Evolutionary conservation across 2,113 vertebrate genomes (phyloP), one percentile per base, ranked within the genome.

Genomic region (Rhinoptilus africanus): DNA sequence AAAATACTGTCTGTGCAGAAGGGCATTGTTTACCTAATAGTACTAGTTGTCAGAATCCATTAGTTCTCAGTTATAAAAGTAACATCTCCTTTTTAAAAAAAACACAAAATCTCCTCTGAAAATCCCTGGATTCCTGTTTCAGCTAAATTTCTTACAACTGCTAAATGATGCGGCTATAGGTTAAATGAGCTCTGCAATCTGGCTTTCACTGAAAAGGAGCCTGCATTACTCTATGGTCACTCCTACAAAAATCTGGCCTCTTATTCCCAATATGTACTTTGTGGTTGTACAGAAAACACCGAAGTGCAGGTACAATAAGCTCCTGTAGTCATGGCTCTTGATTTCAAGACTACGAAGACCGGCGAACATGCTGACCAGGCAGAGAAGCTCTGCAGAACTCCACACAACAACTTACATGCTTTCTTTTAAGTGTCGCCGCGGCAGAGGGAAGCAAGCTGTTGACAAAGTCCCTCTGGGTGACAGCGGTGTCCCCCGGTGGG

Each of bases 291-390:
- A 24, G 48, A 68, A 48, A 15, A 16, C 8, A 11, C 0, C 3
- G 35, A 28, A 28, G 26, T 2, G 21, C 4, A 2, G 1, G 27
- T 7, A 24, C 7, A 26, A 64, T 43, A 27, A 0, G 19, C 9
- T 41, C 22, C 59, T 8, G 7, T 5, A 69, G 35, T 13, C 41
- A 1, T 0, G 2, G 23, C 48, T 22, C 17, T 14, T 8, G 20
- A 8, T 24, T 39, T 15, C 5, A 16, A 32, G 59, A 19, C 4
- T 15, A 7, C 0, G 7, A 32, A 34, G 12, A 1, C 39, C 8
- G 17, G 47, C 43, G 35, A 32, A 37, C 0, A 32, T 0, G 5
- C 63, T 56, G 47, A 21, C 18, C 0, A 12, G 34, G 12, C 6
- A 34, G 45, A 12, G 53, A 4, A 19, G 41, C 16, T 24, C 2